These are phyloP conservation scores for Octodon degus DNA, from an alignment of 2,113 vertebrate genomes.

Conservation along the genomic window DNA sequence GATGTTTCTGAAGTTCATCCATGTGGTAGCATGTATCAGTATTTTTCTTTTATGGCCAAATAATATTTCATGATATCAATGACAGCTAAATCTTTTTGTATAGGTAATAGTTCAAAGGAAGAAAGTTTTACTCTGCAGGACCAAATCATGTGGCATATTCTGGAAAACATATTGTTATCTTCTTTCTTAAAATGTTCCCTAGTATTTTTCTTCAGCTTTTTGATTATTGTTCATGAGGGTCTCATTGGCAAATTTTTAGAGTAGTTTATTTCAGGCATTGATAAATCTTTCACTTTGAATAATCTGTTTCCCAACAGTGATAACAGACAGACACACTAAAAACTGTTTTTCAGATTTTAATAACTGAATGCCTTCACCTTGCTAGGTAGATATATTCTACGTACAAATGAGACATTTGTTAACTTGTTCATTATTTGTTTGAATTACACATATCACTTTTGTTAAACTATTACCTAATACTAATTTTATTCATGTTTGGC, in stretches of 20 bases:
- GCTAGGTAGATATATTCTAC: background rate
- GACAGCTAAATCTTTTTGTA: slow-evolving; percentile 3
- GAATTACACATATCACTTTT: slow-evolving; percentile 18
- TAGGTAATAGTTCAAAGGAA: slow-evolving; percentile 44
- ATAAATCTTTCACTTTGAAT: background rate
- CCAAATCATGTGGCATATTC: background rate
- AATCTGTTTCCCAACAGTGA: slow-evolving; percentile 36
- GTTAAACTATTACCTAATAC: slow-evolving; percentile 40
- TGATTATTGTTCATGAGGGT: slow-evolving; percentile 28
- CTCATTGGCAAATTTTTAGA: slow-evolving; percentile 5
- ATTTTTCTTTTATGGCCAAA: background rate
- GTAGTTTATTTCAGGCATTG: slow-evolving; percentile 14
- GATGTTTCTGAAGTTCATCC: slow-evolving; percentile 42
- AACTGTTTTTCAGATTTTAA: background rate
- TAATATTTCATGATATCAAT: slow-evolving; percentile 9
- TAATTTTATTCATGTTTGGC: slow-evolving; percentile 36
- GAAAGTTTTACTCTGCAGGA: background rate
- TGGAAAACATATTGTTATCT: slow-evolving; percentile 1
- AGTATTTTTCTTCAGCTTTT: slow-evolving; percentile 25
- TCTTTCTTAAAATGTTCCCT: slow-evolving; percentile 41
- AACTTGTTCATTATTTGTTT: slow-evolving; percentile 47
- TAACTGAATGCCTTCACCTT: background rate
- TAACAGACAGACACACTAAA: slow-evolving; percentile 37
- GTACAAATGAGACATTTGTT: slow-evolving; percentile 45
- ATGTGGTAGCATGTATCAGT: background rate